These are phyloP conservation scores for Aethina tumida DNA, from an alignment of 1,140 invertebrate species.

Conservation along the genomic window DNA sequence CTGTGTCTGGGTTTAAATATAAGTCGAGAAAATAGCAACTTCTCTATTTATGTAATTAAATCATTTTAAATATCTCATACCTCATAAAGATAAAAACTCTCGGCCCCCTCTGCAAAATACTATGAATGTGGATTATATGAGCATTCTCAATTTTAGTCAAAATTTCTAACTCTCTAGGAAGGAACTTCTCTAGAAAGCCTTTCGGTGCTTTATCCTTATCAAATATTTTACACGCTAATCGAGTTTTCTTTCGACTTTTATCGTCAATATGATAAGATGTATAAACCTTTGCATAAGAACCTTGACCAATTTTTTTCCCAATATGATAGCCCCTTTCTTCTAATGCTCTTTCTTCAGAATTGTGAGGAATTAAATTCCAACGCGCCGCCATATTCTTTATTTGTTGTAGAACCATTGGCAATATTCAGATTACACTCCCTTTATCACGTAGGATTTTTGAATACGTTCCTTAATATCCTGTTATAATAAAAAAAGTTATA, in stretches of 20 bases:
- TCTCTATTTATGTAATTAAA: too few relatives aligned
- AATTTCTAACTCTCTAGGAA: slow-evolving; percentile 80
- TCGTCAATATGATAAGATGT: slow-evolving; percentile 61
- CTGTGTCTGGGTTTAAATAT: background rate
- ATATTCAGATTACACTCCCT: too few relatives aligned
- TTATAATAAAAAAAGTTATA: too few relatives aligned
- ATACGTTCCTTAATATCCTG: too few relatives aligned
- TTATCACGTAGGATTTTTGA: too few relatives aligned
- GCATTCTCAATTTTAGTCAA: slow-evolving; percentile 78
- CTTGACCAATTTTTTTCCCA: slow-evolving; percentile 77
- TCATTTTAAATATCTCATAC: too few relatives aligned
- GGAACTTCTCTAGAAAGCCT: slow-evolving; percentile 81
- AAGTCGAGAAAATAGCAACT: too few relatives aligned
- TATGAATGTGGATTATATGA: slow-evolving; percentile 80
- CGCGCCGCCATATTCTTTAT: slow-evolving; percentile 34
- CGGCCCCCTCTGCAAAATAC: slow-evolving; percentile 64
- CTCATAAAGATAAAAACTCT: slow-evolving; percentile 82
- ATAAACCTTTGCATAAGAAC: slow-evolving; percentile 78
- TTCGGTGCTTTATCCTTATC: slow-evolving; percentile 70
- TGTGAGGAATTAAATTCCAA: slow-evolving; percentile 57
- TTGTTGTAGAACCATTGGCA: too few relatives aligned
- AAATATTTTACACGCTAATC: slow-evolving; percentile 81
- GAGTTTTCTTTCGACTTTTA: slow-evolving; percentile 49
- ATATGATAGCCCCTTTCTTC: slow-evolving; percentile 69
- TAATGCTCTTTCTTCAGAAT: slow-evolving; percentile 66